Percentiles rank a stretch among this genome's conserved stretches.
phyloP scores from a whole-genome alignment of 2,113 vertebrate genomes.

The Plotosus lineatus region DNA sequence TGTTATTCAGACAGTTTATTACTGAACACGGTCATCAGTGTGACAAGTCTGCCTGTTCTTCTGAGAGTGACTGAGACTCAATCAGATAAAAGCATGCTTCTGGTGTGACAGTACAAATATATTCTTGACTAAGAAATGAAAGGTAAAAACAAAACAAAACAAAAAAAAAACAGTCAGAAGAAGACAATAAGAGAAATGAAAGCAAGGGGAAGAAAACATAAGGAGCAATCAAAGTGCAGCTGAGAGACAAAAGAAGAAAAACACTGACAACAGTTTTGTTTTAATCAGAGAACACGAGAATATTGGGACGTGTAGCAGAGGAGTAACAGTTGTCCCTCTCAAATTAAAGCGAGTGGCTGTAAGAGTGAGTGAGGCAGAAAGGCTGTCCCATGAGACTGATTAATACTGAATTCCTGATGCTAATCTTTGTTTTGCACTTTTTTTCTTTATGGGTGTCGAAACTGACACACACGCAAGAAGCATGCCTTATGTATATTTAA shows the following conservation, averaged over 20 bases:
- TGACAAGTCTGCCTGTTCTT: constrained; percentile 26
- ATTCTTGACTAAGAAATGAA: constrained; percentile 18
- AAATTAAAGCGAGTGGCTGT: constrained; percentile 44
- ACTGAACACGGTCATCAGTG: constrained; percentile 18
- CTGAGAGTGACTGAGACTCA: constrained; percentile 4
- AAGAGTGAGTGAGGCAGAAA: constrained; percentile 5
- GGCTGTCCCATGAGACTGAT: constrained; percentile 56
- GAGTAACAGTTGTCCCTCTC: constrained; percentile 56
- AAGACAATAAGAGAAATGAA: constrained; percentile 43
- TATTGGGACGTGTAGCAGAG: constrained; percentile 38
- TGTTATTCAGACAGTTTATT: background rate
- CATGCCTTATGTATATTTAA: constrained; percentile 57
- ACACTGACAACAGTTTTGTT: constrained; percentile 46
- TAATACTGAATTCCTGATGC: constrained; percentile 60
- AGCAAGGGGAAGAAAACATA: constrained; percentile 40
- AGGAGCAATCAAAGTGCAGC: constrained; percentile 48
- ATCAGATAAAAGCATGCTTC: background rate
- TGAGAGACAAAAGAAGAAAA: constrained; percentile 39
- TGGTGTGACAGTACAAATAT: constrained; percentile 3
- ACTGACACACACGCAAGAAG: constrained; percentile 52
- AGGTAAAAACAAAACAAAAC: too few species aligned
- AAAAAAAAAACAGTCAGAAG: constrained; percentile 1
- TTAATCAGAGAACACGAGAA: constrained; percentile 54
- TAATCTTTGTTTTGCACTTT: constrained; percentile 59
- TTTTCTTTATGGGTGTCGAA: constrained; percentile 53